phyloP scores from a whole-genome alignment of 2,113 vertebrate genomes.

The Desmodus rotundus region DNA sequence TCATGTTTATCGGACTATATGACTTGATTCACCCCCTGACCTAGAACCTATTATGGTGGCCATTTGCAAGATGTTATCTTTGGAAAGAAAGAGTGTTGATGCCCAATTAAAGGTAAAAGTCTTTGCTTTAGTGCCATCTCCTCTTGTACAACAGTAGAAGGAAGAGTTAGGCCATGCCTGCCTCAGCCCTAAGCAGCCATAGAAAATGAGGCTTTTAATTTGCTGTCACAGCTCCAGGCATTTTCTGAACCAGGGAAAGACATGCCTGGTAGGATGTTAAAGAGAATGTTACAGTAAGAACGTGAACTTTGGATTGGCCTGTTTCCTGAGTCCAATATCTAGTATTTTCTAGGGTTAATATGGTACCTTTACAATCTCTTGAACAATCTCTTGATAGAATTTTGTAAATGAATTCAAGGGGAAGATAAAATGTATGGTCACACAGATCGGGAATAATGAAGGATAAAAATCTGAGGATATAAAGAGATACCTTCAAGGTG shows the following conservation, averaged over 20 bases:
- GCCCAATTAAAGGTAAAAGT: not conserved
- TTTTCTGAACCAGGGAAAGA: slow-evolving; percentile 36
- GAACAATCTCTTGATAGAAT: not conserved
- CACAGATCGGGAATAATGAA: not conserved
- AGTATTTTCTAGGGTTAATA: slow-evolving; percentile 37
- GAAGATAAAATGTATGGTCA: not conserved
- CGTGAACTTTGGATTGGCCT: not conserved
- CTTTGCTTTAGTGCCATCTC: not conserved
- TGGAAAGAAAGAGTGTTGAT: not conserved
- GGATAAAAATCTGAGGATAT: not conserved
- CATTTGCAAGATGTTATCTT: not conserved
- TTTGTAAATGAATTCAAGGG: not conserved
- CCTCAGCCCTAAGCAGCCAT: not conserved
- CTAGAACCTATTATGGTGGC: not conserved
- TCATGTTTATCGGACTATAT: not conserved
- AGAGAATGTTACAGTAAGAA: slow-evolving; percentile 11
- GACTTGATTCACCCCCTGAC: not conserved
- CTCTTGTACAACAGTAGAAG: not conserved
- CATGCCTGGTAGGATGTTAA: slow-evolving; percentile 3
- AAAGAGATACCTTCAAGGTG: not conserved
- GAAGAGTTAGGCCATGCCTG: not conserved
- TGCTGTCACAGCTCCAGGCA: not conserved
- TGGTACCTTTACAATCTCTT: slow-evolving; percentile 3
- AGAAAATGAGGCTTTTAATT: slow-evolving; percentile 7
- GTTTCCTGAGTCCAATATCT: not conserved